phyloP scores from a whole-genome alignment of 2,797 vertebrate species.

The Phalloptychus januarius region DNA sequence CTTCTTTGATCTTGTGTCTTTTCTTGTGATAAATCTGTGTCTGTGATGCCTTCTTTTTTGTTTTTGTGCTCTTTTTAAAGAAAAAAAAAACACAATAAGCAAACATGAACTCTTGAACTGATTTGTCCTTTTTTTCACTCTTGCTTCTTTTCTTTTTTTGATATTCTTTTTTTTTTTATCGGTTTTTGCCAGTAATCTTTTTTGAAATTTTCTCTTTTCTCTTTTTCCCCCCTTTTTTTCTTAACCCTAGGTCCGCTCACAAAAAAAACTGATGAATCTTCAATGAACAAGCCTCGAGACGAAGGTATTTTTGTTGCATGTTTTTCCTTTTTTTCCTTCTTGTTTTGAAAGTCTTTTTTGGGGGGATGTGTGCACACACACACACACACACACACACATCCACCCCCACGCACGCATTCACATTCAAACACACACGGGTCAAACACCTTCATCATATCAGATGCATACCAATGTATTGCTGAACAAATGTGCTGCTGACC shows the following conservation, averaged over 20 bases:
- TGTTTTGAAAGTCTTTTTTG: conserved; percentile 82
- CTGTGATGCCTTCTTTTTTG: conserved; percentile 82
- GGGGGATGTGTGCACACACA: conserved; percentile 67
- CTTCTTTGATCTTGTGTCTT: conserved; percentile 84
- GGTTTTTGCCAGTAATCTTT: conserved; percentile 87
- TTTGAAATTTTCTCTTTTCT: conserved; percentile 91
- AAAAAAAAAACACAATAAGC: conserved; percentile 52
- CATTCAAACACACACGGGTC: background rate
- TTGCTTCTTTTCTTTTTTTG: conserved; percentile 87
- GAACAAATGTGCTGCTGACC: conserved; percentile 65
- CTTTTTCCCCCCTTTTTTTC: conserved; percentile 91
- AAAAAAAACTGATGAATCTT: conserved; percentile 95
- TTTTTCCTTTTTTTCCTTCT: conserved; percentile 82
- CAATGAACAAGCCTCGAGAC: conserved; percentile 89
- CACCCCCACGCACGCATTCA: background rate
- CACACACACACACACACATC: background rate
- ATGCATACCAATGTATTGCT: conserved; percentile 67
- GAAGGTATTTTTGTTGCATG: conserved; percentile 89
- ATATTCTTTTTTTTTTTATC: conserved; percentile 74
- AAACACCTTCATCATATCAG: conserved; percentile 49
- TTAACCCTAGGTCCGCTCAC: conserved; percentile 96
- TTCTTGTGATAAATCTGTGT: conserved; percentile 84
- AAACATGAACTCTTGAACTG: conserved; percentile 77
- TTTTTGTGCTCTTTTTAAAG: conserved; percentile 78
- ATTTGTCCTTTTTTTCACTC: conserved; percentile 82